A percentile compares a stretch with the other conserved stretches of the same genome.
phyloP scores from a whole-genome alignment of 1,140 invertebrate species.

The Lordiphosa stackelbergi region DNA sequence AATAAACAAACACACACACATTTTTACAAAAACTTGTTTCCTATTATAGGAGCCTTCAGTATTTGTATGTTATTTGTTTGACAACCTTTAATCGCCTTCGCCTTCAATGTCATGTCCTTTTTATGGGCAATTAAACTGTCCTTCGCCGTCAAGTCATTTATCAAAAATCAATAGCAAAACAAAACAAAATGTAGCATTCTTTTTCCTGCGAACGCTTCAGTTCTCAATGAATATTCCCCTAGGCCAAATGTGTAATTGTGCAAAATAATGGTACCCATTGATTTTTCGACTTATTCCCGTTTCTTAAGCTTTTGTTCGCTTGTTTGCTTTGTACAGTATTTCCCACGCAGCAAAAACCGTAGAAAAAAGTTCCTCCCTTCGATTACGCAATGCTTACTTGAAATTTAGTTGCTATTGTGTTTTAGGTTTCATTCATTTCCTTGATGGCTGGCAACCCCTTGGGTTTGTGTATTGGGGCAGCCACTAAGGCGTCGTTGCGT shows the following conservation, averaged over 20 bases:
- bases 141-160: conserved; percentile 23
- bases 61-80: background rate
- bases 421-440: conserved; percentile 53
- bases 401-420: conserved; percentile 29
- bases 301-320: background rate
- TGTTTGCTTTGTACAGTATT: conserved; percentile 27
- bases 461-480: conserved; percentile 22
- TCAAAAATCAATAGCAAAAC: conserved; percentile 41
- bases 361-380: conserved; percentile 5
- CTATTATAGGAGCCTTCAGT: background rate
- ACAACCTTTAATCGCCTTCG: conserved; percentile 41
- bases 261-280: conserved; percentile 7
- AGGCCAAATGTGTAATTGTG: no score
- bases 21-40: background rate
- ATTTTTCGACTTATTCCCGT: conserved; percentile 2
- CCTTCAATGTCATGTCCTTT: conserved; percentile 41
- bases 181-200: conserved; percentile 16
- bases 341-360: no score
- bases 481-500: conserved; percentile 54
- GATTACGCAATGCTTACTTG: conserved; percentile 67
- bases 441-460: conserved; percentile 39
- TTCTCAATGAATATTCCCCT: conserved; percentile 1
- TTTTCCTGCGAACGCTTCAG: background rate
- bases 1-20: no score
- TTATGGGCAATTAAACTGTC: conserved; percentile 41